These are phyloP conservation scores for Monopterus albus DNA, from an alignment of 2,113 vertebrate species.

Conservation along the genomic window DNA sequence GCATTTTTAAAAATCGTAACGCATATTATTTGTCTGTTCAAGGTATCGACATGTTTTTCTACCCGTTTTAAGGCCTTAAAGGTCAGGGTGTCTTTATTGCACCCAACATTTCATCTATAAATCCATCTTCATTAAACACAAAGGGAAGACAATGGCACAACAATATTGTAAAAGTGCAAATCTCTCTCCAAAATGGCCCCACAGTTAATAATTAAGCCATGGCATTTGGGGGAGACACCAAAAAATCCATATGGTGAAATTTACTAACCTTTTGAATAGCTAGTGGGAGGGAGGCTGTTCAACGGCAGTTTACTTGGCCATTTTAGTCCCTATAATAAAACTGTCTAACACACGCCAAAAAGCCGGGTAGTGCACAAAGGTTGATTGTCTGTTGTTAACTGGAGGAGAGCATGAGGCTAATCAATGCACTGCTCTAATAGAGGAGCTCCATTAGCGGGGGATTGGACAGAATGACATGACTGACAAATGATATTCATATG, in stretches of 20 bases:
- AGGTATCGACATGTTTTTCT: conserved; percentile 43
- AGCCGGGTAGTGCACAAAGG: conserved; percentile 55
- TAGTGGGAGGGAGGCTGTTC: conserved; percentile 58
- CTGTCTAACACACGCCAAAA: conserved; percentile 69
- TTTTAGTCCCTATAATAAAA: conserved; percentile 77
- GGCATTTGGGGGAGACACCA: conserved; percentile 80
- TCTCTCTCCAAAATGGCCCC: conserved; percentile 74
- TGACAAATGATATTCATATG: conserved; percentile 75
- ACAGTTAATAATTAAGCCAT: conserved; percentile 83
- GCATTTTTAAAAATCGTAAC: conserved; percentile 1
- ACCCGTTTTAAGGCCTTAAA: conserved; percentile 60
- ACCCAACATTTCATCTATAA: conserved; percentile 73
- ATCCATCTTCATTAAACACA: conserved; percentile 82
- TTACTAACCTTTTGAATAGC: conserved; percentile 80
- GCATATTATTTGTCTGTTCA: conserved; percentile 41
- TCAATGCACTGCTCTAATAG: conserved; percentile 71
- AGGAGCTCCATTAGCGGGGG: conserved; percentile 23
- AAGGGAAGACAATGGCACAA: conserved; percentile 70
- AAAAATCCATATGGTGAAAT: conserved; percentile 83
- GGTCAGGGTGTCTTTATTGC: conserved; percentile 76
- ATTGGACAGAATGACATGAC: conserved; percentile 18
- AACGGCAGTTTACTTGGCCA: conserved; percentile 65
- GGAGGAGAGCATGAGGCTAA: conserved; percentile 60
- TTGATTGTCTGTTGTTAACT: conserved; percentile 61
- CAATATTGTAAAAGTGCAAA: conserved; percentile 80